Evolutionary conservation across 2,888 invertebrate genomes (phyloP).

Genomic region (Beris chalybata): DNA sequence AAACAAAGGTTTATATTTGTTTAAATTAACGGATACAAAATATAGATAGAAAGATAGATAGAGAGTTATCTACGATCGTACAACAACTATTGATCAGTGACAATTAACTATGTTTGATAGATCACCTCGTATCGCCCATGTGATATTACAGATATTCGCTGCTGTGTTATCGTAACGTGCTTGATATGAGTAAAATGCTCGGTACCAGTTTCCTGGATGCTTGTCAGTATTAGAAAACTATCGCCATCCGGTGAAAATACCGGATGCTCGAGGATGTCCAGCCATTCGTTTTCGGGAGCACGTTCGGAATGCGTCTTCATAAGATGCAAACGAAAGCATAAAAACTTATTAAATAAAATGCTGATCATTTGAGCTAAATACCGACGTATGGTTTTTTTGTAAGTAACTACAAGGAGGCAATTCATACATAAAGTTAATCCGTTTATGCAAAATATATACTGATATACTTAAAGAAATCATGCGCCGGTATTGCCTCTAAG

Average conservation of each 20-base stretch:
- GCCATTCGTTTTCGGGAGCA: constrained; percentile 82
- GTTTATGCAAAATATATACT: background rate
- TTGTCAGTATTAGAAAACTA: constrained; percentile 78
- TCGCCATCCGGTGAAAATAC: constrained; percentile 82
- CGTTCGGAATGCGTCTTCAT: constrained; percentile 76
- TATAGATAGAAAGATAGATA: constrained; percentile 5
- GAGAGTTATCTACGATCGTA: constrained; percentile 23
- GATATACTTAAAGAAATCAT: no score
- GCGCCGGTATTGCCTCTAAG: no score
- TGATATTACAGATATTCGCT: constrained; percentile 81
- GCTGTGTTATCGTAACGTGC: constrained; percentile 78
- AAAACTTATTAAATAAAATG: no score
- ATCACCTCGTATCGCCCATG: constrained; percentile 82
- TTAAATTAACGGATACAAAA: constrained; percentile 17
- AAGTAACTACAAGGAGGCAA: no score
- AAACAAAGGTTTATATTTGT: background rate
- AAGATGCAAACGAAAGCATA: constrained; percentile 39
- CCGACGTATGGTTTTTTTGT: no score
- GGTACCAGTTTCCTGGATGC: constrained; percentile 80
- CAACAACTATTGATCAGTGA: constrained; percentile 26
- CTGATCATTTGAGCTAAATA: no score
- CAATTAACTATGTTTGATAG: constrained; percentile 42
- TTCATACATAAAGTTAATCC: no score
- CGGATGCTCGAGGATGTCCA: constrained; percentile 82
- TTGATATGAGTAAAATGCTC: constrained; percentile 88